Evolutionary conservation across 2,888 invertebrate species (phyloP), one percentile per base, ranked within the genome.

Genomic region (Eristalis pertinax): DNA sequence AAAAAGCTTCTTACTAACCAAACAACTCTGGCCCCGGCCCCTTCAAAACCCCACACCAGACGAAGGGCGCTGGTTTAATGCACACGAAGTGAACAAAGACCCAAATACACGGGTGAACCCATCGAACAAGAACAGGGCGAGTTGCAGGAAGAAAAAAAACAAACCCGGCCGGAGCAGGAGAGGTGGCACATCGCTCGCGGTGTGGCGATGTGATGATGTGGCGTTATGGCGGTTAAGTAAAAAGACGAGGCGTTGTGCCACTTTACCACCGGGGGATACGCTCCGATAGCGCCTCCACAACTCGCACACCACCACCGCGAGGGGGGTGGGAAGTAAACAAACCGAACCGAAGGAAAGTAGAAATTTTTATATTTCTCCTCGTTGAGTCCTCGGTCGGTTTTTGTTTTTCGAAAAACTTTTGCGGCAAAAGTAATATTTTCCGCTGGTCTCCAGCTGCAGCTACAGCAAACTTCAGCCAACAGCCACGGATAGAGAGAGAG

Each of bases 1-100:
- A 74, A 82, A 85, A 86, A 86, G 82, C 86, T 82, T 86, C 77
- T 78, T 86, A 70, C 86, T 82, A 78, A 74, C 82, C 82, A 86
- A 86, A 86, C 82, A 86, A 86, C 74, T 50, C 60, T 26, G 26
- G 60, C 26, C 60, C 13, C 13, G 60, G 50, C 50, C 50, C 43
- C 19, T 43, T 50, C 50, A 50, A 19, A 19, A 19, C 50, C 50
- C 19, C 19, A n/a, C 32, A 10, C 50, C 50, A 7, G 19, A 19
- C 50, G 8, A 19, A 50, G 15, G 26, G 24, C 60, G 60, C 1
- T 7, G 60, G 11, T 60, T 32, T 60, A 60, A 60, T 60, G 60
- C 60, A 60, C 60, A 29, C 26, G 60, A 60, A 24, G 60, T 26
- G 60, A 81, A 81, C 77, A 86, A 84, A 82, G 68, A 50, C 62